phyloP scores from a whole-genome alignment of 1,140 invertebrate species.

The Formica selysi region DNA sequence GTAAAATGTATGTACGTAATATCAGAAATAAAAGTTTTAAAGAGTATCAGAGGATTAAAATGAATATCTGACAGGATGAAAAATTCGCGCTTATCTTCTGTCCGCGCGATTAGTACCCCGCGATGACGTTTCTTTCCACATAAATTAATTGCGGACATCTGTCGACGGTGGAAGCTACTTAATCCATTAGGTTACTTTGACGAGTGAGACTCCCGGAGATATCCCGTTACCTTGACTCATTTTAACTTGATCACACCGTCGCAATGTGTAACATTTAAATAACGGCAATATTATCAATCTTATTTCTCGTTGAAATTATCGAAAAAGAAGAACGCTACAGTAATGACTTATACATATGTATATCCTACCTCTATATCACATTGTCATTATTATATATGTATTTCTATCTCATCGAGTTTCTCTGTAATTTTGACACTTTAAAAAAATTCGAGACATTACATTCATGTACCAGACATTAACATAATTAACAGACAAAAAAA shows the following conservation, averaged over 20 bases:
- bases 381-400: not conserved
- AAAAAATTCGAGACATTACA: not conserved
- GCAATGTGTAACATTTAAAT: not conserved
- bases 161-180: conserved; percentile 29
- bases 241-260: conserved; percentile 2
- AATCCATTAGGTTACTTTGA: conserved; percentile 45
- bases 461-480: not conserved
- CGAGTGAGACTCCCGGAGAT: conserved; percentile 37
- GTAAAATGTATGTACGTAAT: not conserved
- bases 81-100: conserved; percentile 20
- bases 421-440: not conserved
- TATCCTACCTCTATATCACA: not conserved
- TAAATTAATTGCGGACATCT: conserved; percentile 45
- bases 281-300: not conserved
- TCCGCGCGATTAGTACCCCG: conserved; percentile 15
- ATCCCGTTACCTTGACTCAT: conserved; percentile 31
- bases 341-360: not conserved
- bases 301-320: not conserved
- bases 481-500: not conserved
- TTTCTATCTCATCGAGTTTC: not conserved
- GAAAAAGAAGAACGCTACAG: not conserved
- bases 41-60: conserved; percentile 16
- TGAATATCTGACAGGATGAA: conserved; percentile 34
- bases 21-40: conserved; percentile 37
- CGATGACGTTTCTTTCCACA: conserved; percentile 30